A percentile compares a stretch with the other conserved stretches of the same genome.
phyloP scores from a whole-genome alignment of 2,113 vertebrate genomes.

The Nicator chloris region DNA sequence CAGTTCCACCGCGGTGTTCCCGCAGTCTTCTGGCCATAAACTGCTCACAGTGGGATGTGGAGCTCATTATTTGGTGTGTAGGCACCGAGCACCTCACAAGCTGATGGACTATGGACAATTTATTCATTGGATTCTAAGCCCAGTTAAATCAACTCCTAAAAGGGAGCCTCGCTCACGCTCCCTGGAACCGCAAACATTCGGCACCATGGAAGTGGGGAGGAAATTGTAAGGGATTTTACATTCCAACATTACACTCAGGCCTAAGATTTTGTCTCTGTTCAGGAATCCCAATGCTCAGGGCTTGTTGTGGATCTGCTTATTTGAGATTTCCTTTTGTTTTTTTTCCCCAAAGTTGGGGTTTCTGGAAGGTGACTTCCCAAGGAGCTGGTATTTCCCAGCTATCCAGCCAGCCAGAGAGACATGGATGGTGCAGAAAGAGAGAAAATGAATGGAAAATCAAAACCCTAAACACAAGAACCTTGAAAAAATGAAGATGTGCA shows the following conservation, averaged over 20 bases:
- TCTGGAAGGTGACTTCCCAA: neutral
- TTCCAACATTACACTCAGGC: neutral
- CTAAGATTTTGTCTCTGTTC: neutral
- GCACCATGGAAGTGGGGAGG: neutral
- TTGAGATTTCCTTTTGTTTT: neutral
- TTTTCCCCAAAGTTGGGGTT: neutral
- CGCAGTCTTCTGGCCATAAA: neutral
- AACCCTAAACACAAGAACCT: neutral
- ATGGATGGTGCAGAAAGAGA: neutral
- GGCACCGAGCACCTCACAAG: neutral
- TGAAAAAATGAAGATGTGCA: neutral
- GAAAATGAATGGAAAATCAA: neutral
- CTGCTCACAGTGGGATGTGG: neutral
- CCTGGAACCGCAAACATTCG: neutral
- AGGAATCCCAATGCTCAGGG: neutral
- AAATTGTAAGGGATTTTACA: neutral
- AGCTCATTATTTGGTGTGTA: slow-evolving; percentile 20
- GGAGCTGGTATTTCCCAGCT: neutral
- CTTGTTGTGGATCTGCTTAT: neutral
- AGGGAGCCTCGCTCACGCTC: neutral
- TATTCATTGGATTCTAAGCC: slow-evolving; percentile 54
- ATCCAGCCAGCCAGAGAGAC: neutral
- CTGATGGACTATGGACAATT: slow-evolving; percentile 41
- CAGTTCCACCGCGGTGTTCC: neutral
- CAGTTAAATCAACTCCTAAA: slow-evolving; percentile 24